Base-by-base conservation (phyloP, 2,888 invertebrate species). In the Spialia ferax region DNA sequence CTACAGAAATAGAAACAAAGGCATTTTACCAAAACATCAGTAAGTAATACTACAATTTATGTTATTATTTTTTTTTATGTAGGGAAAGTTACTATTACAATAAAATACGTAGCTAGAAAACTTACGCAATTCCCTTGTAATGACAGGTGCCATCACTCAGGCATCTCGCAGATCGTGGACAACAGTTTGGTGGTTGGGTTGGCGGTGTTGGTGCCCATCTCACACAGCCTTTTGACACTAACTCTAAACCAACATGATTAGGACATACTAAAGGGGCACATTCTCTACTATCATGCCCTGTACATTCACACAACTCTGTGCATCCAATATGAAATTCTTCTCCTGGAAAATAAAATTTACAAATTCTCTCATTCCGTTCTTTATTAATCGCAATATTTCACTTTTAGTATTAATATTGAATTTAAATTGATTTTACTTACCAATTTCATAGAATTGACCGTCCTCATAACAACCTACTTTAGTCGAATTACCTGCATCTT, bases 251-350 rank as follows among this genome's bases (percentile, higher is more conserved):
- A 70, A 97, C 97, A 76, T 96, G 96, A 0, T 97, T 96, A 0
- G 72, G 98, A 96, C 98, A 98, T 71, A 97, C 96, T 26, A 98
- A 94, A 52, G 96, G 96, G 0, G 96, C 95, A 80, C 98, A 98
- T 73, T 97, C 96, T 0, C 96, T 95, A 29, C 78, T 88, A 73
- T 75, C 96, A 0, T 94, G 92, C 1, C 95, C 95, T 1, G 95
- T 95, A 80, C 98, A 98, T 67, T 96, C 95, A 82, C 98, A 98
- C 15, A 97, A 94, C 59, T 96, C 95, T 11, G 96, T 95, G 82
- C 98, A 98, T 13, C 96, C 97, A 76, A 98, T 97, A 85, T 97
- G 96, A 90, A 97, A 97, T 83, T 97, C 97, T 75, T 97, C 96
- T 0, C 96, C 95, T 91, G 91, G 1, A 74, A 75, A 1, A n/a